These are phyloP conservation scores for Synergus gifuensis DNA, from an alignment of 2,888 invertebrate species.

Conservation along the genomic window DNA sequence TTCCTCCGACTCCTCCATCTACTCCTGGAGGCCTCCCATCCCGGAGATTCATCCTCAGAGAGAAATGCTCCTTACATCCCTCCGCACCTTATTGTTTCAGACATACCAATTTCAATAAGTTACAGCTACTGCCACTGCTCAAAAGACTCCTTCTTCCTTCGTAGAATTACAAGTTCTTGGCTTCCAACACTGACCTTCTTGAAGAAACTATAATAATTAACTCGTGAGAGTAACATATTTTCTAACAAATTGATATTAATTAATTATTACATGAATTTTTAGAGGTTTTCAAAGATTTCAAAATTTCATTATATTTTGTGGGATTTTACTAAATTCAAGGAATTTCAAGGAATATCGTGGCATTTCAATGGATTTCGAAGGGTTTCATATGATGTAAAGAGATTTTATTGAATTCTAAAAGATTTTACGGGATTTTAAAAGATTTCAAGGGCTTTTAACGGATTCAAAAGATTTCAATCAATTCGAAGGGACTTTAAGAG, in stretches of 20 bases:
- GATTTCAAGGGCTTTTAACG: too few relatives aligned
- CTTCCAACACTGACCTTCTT: not conserved
- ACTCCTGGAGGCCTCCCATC: slow-evolving; percentile 45
- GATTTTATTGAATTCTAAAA: too few relatives aligned
- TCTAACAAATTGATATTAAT: not conserved
- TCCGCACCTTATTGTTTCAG: slow-evolving; percentile 21
- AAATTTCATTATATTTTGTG: too few relatives aligned
- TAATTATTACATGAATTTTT: not conserved
- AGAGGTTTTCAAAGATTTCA: too few relatives aligned
- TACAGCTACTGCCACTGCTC: slow-evolving; percentile 17
- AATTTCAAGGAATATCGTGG: too few relatives aligned
- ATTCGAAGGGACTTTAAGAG: too few relatives aligned
- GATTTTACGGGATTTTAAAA: too few relatives aligned
- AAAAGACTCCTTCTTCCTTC: not conserved
- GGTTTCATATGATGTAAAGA: too few relatives aligned
- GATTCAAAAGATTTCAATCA: too few relatives aligned
- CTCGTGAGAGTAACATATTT: not conserved
- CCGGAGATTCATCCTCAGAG: slow-evolving; percentile 20
- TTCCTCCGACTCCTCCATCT: slow-evolving; percentile 51
- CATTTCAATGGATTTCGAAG: too few relatives aligned
- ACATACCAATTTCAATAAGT: slow-evolving; percentile 23
- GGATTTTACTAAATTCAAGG: too few relatives aligned
- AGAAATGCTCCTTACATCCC: slow-evolving; percentile 22
- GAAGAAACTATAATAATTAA: not conserved
- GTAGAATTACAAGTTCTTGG: not conserved